Evolutionary conservation across 2,113 vertebrate genomes (phyloP).

Genomic region (Okapia johnstoni): DNA sequence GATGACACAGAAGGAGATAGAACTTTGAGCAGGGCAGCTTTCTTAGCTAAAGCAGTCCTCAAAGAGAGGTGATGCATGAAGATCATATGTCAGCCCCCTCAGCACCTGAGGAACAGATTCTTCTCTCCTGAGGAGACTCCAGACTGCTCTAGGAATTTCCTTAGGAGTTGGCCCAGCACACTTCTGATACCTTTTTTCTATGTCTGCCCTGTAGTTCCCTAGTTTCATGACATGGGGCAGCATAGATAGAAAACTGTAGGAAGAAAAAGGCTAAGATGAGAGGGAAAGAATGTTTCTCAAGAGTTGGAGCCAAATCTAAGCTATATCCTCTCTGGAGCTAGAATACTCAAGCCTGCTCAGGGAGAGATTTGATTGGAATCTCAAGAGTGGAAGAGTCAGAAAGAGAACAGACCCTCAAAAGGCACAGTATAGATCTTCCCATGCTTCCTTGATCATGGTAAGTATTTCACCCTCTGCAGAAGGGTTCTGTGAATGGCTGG

Average conservation of each 20-base stretch:
- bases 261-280: neutral
- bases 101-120: neutral
- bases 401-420: neutral
- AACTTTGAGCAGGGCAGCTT: neutral
- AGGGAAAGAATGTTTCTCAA: neutral
- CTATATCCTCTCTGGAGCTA: neutral
- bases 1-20: neutral
- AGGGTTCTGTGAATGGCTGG: neutral
- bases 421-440: neutral
- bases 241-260: neutral
- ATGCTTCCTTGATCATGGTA: neutral
- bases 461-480: neutral
- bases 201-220: neutral
- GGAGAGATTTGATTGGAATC: neutral
- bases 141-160: neutral
- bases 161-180: neutral
- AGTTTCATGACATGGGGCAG: neutral
- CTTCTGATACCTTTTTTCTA: neutral
- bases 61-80: neutral
- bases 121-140: neutral
- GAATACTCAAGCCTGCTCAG: neutral
- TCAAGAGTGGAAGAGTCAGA: neutral
- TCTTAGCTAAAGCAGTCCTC: neutral
- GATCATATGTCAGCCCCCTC: neutral
- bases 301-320: neutral